phyloP scores from a whole-genome alignment of 2,113 vertebrate genomes.

The Plestiodon gilberti region DNA sequence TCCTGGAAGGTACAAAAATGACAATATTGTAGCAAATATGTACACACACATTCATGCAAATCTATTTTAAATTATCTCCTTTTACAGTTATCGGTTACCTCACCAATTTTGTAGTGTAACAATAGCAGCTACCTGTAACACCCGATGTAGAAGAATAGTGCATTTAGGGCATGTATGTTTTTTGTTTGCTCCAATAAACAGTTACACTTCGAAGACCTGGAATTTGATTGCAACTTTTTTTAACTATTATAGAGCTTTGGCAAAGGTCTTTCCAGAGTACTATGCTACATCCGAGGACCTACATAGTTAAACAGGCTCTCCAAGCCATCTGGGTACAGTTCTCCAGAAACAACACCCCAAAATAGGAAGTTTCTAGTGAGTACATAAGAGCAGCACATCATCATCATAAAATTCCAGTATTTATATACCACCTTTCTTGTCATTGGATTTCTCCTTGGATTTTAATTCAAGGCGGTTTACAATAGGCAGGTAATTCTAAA shows the following conservation, averaged over 20 bases:
- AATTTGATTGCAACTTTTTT: not conserved
- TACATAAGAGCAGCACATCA: too few species aligned
- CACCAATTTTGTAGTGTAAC: not conserved
- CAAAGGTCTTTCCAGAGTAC: not conserved
- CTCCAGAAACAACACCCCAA: not conserved
- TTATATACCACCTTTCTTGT: too few species aligned
- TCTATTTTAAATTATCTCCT: not conserved
- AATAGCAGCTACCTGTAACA: not conserved
- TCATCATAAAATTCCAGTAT: too few species aligned
- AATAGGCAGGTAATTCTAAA: too few species aligned
- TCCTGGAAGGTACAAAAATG: conserved; percentile 79
- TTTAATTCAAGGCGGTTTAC: too few species aligned
- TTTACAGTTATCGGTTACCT: not conserved
- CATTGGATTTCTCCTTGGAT: too few species aligned
- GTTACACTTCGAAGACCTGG: not conserved
- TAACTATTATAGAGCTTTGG: not conserved
- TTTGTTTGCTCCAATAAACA: not conserved
- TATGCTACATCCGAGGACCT: not conserved
- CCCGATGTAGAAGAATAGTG: not conserved
- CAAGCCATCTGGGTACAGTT: not conserved
- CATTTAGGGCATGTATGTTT: not conserved
- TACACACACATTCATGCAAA: too few species aligned
- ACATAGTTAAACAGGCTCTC: not conserved
- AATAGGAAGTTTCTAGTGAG: not conserved
- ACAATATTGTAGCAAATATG: not conserved